Evolutionary conservation across 2,797 vertebrate species (phyloP).

Genomic region (Champsocephalus gunnari): DNA sequence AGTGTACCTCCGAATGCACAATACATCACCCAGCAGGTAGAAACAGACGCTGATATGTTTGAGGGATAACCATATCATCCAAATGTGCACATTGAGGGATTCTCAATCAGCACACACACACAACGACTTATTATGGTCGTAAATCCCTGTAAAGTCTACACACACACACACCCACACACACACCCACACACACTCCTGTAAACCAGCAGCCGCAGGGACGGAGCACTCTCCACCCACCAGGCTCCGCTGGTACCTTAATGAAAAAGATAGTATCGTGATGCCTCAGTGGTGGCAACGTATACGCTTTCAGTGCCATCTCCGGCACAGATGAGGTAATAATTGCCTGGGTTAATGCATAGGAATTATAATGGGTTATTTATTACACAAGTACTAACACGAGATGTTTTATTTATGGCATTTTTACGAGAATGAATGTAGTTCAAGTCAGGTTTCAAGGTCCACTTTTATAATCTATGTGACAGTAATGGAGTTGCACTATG

Average conservation of each 20-base stretch:
- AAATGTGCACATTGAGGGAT: background rate
- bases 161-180: background rate
- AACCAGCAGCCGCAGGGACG: constrained; percentile 35
- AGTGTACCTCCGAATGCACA: background rate
- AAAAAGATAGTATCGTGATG: constrained; percentile 50
- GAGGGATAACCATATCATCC: background rate
- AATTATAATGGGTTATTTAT: constrained; percentile 23
- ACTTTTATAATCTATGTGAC: background rate
- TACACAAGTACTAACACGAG: constrained; percentile 16
- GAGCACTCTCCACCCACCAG: constrained; percentile 55
- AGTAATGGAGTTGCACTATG: background rate
- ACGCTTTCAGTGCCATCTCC: constrained; percentile 23
- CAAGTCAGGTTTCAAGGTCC: constrained; percentile 1
- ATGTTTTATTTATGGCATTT: constrained; percentile 14
- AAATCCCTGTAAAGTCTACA: background rate
- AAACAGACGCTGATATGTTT: constrained; percentile 1
- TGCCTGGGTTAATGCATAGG: constrained; percentile 16
- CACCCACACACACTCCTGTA: constrained; percentile 13
- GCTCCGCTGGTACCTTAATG: constrained; percentile 43
- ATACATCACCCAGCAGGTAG: background rate
- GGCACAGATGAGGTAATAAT: constrained; percentile 25
- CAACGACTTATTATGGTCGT: background rate
- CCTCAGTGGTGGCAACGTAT: constrained; percentile 40
- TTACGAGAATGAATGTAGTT: background rate
- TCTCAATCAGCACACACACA: background rate